Base-by-base conservation (phyloP, 2,888 invertebrate genomes). In the Polyommatus iphigenia region DNA sequence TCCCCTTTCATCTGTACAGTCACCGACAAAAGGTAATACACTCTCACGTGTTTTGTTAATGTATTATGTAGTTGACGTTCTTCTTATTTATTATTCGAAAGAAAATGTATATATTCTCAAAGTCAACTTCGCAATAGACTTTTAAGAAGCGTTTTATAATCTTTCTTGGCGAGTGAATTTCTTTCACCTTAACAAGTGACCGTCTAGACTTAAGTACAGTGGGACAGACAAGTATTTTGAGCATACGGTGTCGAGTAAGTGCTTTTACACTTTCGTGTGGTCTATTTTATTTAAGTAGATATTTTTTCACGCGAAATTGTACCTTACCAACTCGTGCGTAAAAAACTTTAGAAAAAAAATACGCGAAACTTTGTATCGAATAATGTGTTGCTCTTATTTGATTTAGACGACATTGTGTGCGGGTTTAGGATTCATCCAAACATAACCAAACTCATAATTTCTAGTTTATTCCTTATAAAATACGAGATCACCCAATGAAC, bases 171-270 rank as follows among this genome's bases (percentile, higher is more conserved):
- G 50, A 75, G 50, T 75, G 75, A 75, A 75, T 75, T 73, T 78
- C 29, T 73, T 78, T 78, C 72, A 78, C 77, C 72, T 78, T 78
- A 78, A 78, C 72, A 78, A 78, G 77, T 73, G 72, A 59, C 77
- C 73, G 77, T 72, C 77, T 78, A 78, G 77, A 78, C 77, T 57
- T 77, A n/a, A 78, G 77, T 62, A 72, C 72, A 78, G 50, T 75
- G 24, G 75, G 50, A 75, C 29, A 75, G 75, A 75, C 75, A 32
- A 75, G 77, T 73, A 78, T 73, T 78, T 73, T 59, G 15, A 59
- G 72, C 73, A 78, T 78, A 78, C 36, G 77, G 50, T 77, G 77
- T 76, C 10, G 67, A 76, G 46, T 62, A 29, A 67, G 67, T 67
- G 67, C 29, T 29, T 32, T 6, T 32, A 18, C 67, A 67, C 29